Evolutionary conservation across 2,888 invertebrate species (phyloP).

Genomic region (Eupithecia dodoneata): DNA sequence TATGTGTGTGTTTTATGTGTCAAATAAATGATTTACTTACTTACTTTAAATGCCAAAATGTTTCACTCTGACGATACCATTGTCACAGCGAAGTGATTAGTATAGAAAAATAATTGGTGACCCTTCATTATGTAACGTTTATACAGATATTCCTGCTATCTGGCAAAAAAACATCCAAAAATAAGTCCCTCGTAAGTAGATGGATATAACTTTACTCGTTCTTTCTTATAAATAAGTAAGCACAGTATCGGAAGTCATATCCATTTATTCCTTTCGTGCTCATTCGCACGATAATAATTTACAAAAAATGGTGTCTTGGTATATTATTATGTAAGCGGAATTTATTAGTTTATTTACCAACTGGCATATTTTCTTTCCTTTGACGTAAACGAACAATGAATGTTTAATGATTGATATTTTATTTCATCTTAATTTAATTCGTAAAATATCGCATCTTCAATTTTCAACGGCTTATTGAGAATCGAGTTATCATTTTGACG

Average conservation of each 20-base stretch:
- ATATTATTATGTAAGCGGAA: conserved; percentile 31
- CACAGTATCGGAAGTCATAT: conserved; percentile 39
- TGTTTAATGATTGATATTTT: conserved; percentile 6
- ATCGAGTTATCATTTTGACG: background rate
- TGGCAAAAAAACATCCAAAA: background rate
- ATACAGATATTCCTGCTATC: background rate
- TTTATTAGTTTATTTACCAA: conserved; percentile 36
- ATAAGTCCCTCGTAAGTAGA: background rate
- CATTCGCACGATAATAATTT: conserved; percentile 51
- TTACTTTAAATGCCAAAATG: too few relatives aligned
- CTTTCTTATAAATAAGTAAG: conserved; percentile 5
- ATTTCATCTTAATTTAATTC: background rate
- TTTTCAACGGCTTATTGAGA: background rate
- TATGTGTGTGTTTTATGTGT: too few relatives aligned
- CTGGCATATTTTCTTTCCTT: conserved; percentile 17
- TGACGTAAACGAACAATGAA: conserved; percentile 19
- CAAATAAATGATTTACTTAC: too few relatives aligned
- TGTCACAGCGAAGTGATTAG: too few relatives aligned
- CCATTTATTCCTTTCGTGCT: conserved; percentile 53
- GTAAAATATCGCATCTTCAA: background rate
- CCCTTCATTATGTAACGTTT: too few relatives aligned
- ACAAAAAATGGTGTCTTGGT: conserved; percentile 44
- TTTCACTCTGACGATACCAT: too few relatives aligned
- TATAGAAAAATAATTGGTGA: too few relatives aligned
- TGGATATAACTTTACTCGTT: background rate